Base-by-base conservation (phyloP, 1,140 invertebrate genomes). In the Lasaia peninsularis region DNA sequence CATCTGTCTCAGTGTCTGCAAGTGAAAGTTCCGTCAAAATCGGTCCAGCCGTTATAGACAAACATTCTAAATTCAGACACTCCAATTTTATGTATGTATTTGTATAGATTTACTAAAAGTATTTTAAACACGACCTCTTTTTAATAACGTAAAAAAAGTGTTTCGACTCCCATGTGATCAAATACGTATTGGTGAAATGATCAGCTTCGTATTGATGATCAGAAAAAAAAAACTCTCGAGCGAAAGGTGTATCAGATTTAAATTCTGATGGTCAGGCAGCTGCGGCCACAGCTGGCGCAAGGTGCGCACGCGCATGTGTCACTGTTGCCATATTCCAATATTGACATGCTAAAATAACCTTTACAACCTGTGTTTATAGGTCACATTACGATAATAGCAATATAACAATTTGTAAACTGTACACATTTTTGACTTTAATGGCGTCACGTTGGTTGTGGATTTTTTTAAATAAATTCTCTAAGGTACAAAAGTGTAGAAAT, bases 211-310 rank as follows among this genome's bases (percentile, higher is more conserved):
- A 55, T 44, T 31, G 35, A 21, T 55, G 37, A 18, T 24, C 40
- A 55, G 40, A 55, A 44, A 55, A 44, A 55, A 55, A 55, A 44
- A 35, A 40, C 14, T 40, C 24, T 37, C n/a, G 24, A 55, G 40
- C 24, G 53, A 28, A 24, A 21, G 14, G 53, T 35, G 35, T 18
- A 44, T 55, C 28, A 55, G 35, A 37, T 44, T 31, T 52, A 35
- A 55, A 44, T 55, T 37, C 24, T 31, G 50, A 31, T 31, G 14
- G n/a, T 28, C 50, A 16, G 40, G 20, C 53, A 55, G 53, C 53
- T 55, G 53, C 53, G n/a, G 24, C 11, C 21, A 21, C 53, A 55
- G 35, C 53, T 55, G 53, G 53, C 53, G 53, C 53, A 55, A 55
- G 53, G 53, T 55, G 53, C 35, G 21, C 50, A 20, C 16, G 18